Conservation (phyloP, 2,113 vertebrate species). For the Piaya cayana region DNA sequence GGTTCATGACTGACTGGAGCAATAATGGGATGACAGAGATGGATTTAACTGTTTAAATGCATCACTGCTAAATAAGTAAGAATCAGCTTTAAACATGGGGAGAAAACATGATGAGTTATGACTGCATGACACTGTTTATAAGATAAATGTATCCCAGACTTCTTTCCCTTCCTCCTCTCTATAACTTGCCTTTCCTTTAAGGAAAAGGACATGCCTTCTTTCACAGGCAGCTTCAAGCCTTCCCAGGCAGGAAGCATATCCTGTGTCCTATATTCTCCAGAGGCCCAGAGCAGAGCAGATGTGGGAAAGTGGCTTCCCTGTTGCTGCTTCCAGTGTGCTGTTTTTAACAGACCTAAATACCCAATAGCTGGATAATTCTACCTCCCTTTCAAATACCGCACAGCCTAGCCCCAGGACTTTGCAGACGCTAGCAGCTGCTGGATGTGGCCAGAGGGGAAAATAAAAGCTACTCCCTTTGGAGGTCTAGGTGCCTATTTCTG, state of each 20-base stretch:
- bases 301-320: not conserved
- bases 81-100: not conserved
- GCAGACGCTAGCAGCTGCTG: not conserved
- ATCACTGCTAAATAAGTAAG: not conserved
- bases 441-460: not conserved
- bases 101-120: not conserved
- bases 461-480: not conserved
- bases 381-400: not conserved
- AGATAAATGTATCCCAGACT: not conserved
- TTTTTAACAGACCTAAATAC: not conserved
- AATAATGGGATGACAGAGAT: not conserved
- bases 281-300: not conserved
- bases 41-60: not conserved
- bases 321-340: not conserved
- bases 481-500: conserved; percentile 21
- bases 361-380: not conserved
- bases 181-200: not conserved
- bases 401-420: not conserved
- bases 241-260: conserved; percentile 27
- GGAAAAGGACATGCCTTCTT: conserved; percentile 5
- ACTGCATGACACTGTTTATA: not conserved
- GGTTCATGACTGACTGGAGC: not conserved
- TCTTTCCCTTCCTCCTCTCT: not conserved
- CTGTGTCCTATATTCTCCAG: conserved; percentile 38
- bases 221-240: not conserved